Base-by-base conservation (phyloP, 2,113 vertebrate species). In the Phalacrocorax aristotelis region DNA sequence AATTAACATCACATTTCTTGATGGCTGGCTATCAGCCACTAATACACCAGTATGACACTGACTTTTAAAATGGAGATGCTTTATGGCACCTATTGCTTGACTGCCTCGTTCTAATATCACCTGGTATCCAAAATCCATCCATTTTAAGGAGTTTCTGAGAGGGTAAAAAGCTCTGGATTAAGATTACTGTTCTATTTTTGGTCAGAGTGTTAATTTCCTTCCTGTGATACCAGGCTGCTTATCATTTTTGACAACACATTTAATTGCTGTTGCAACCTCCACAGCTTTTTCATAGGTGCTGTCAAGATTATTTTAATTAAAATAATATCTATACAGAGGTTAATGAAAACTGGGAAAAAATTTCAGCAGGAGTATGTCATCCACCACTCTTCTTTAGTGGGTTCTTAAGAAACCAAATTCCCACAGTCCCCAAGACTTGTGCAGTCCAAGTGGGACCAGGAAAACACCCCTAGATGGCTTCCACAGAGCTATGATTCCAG, bases 221-320 rank as follows among this genome's bases (percentile, higher is more conserved):
- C 84, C 87, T 76, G 61, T 58, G 93, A 93, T 85, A 83, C 70
- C 75, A 77, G 84, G 82, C 82, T 85, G 78, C 78, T 97, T 69
- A 93, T 95, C 91, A 96, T 95, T 94, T 96, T 61, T 96, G 95
- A 97, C 93, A 96, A 93, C 23, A 77, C 79, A 40, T 60, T 83
- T 95, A 96, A 96, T 95, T 97, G 88, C 90, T 88, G 51, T 88
- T 90, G 46, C 92, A 97, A 83, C 49, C 68, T 22, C 10, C 46
- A 74, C 79, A 86, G 18, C 38, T 96, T 90, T 94, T 94, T 94
- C 93, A 86, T 17, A 92, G 79, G 71, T 75, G n/a, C 68, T 92
- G 90, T 93, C 95, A 95, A 86, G 68, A 88, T 74, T 93, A 90
- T 88, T 96, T 95, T 93, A 89, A 96, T 94, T 94, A 86, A 96